Conservation (phyloP, 2,113 vertebrate genomes). For the Gallinago undulata region DNA sequence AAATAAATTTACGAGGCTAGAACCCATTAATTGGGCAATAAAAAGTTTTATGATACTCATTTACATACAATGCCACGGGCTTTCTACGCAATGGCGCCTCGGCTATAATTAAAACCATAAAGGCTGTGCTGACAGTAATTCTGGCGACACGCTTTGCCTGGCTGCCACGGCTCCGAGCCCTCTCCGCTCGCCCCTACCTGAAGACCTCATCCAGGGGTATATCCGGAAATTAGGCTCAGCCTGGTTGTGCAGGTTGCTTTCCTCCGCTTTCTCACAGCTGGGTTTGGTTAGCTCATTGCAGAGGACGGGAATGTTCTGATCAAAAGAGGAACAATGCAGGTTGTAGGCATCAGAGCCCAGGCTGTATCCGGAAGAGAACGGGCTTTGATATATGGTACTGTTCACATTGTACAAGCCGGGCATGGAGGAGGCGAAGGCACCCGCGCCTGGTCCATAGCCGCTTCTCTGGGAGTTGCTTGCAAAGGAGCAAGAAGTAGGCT, state of each 20-base stretch:
- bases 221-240: constrained; percentile 87
- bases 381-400: constrained; percentile 83
- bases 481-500: constrained; percentile 86
- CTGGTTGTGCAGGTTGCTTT: constrained; percentile 81
- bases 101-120: constrained; percentile 87
- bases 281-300: constrained; percentile 85
- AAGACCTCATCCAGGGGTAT: constrained; percentile 91
- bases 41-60: constrained; percentile 94
- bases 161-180: constrained; percentile 49
- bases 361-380: constrained; percentile 82
- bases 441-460: constrained; percentile 81
- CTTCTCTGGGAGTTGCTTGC: constrained; percentile 84
- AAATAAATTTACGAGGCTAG: constrained; percentile 84
- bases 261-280: constrained; percentile 85
- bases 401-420: constrained; percentile 89
- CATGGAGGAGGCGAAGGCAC: constrained; percentile 82
- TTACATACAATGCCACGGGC: constrained; percentile 88
- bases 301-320: constrained; percentile 87
- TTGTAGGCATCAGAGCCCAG: constrained; percentile 84
- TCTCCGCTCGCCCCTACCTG: constrained; percentile 83
- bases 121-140: constrained; percentile 73
- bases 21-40: constrained; percentile 87
- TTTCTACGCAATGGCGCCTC: constrained; percentile 80
- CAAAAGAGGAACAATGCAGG: constrained; percentile 85
- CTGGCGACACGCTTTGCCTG: constrained; percentile 62